Evolutionary conservation across 2,113 vertebrate genomes (phyloP).

Genomic region (Lagopus muta): DNA sequence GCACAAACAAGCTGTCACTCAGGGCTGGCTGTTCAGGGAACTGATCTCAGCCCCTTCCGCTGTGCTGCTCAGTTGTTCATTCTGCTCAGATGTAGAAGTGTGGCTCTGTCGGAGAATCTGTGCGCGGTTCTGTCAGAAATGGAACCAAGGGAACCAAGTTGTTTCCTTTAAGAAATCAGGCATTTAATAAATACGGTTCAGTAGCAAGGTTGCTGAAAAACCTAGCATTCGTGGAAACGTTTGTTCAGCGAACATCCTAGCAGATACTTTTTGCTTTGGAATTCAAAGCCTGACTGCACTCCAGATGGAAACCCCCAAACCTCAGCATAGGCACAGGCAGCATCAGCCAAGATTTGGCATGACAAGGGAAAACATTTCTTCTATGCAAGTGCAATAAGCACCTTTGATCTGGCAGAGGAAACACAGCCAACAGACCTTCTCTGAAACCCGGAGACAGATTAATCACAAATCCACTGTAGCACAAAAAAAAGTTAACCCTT

Average conservation of each 20-base stretch:
- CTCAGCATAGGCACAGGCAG: neutral
- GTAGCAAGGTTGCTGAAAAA: neutral
- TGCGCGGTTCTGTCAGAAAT: neutral
- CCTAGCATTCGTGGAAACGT: neutral
- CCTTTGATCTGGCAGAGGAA: neutral
- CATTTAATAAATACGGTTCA: neutral
- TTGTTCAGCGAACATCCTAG: neutral
- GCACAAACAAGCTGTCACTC: slow-evolving; percentile 55
- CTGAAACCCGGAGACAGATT: neutral
- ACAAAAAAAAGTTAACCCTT: neutral
- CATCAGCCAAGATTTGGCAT: neutral
- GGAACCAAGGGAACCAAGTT: neutral
- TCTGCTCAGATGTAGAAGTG: slow-evolving; percentile 27
- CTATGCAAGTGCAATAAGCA: neutral
- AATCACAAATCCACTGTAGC: neutral
- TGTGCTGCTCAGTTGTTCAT: neutral
- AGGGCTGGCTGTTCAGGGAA: neutral
- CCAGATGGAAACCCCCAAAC: neutral
- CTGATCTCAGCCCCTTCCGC: neutral
- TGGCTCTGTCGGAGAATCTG: neutral
- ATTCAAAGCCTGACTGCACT: neutral
- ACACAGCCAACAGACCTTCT: neutral
- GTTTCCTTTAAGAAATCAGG: neutral
- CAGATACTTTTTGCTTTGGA: neutral
- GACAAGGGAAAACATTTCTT: neutral